Evolutionary conservation across 2,888 invertebrate genomes (phyloP).

Genomic region (Penaeus monodon): DNA sequence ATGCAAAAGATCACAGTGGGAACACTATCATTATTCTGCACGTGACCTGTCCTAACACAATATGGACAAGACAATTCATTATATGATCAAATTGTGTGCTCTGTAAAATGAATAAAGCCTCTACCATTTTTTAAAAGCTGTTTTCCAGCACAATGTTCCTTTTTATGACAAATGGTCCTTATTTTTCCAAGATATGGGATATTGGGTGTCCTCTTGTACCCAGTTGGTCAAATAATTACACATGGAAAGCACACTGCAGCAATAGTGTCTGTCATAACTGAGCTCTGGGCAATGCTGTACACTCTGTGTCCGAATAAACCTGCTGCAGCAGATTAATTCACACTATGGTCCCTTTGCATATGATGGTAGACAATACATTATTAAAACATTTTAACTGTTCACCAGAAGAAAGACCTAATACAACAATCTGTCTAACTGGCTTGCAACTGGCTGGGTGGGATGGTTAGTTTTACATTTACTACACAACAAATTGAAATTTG

Average conservation of each 20-base stretch:
- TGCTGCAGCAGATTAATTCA: slow-evolving; percentile 42
- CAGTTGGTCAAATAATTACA: slow-evolving; percentile 23
- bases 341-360: slow-evolving; percentile 58
- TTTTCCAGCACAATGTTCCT: slow-evolving; percentile 35
- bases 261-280: slow-evolving; percentile 36
- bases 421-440: slow-evolving; percentile 47
- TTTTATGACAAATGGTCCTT: slow-evolving; percentile 24
- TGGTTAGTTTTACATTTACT: slow-evolving; percentile 52
- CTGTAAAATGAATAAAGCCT: slow-evolving; percentile 32
- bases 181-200: not conserved
- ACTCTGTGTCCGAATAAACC: slow-evolving; percentile 19
- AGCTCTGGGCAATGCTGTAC: slow-evolving; percentile 37
- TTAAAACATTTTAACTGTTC: slow-evolving; percentile 17
- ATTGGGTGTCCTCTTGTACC: not conserved
- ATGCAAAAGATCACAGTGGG: slow-evolving; percentile 59
- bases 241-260: slow-evolving; percentile 33
- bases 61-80: slow-evolving; percentile 52
- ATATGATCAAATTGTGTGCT: slow-evolving; percentile 42
- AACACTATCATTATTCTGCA: slow-evolving; percentile 37
- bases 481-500: slow-evolving; percentile 53
- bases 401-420: slow-evolving; percentile 38
- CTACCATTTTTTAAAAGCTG: slow-evolving; percentile 20
- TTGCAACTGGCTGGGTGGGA: slow-evolving; percentile 53
- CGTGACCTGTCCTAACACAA: slow-evolving; percentile 43
- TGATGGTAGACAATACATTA: slow-evolving; percentile 42